Percentiles rank a stretch among this genome's conserved stretches.
phyloP scores from a whole-genome alignment of 2,888 invertebrate genomes.

The Heliconius hortense region DNA sequence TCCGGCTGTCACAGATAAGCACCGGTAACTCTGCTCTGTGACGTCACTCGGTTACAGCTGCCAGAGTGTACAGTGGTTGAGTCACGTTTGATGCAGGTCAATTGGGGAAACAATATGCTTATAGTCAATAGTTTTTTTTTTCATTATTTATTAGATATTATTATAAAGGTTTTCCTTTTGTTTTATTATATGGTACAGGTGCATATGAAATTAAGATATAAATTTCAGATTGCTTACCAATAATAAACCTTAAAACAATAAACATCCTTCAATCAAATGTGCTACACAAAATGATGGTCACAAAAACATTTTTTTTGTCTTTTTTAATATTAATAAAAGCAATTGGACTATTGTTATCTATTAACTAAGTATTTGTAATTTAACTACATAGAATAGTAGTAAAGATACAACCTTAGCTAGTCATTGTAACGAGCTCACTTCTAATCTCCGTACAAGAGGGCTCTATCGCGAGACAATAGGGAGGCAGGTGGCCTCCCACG shows the following conservation, averaged over 20 bases:
- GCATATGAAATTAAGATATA: background rate
- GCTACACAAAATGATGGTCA: background rate
- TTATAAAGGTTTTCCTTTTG: background rate
- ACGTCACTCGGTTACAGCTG: constrained; percentile 51
- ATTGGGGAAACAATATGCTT: background rate
- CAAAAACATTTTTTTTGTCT: background rate
- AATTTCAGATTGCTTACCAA: background rate
- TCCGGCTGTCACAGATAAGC: constrained; percentile 74
- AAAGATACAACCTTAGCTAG: constrained; percentile 25
- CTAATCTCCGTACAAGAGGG: constrained; percentile 37
- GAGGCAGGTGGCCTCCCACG: constrained; percentile 25
- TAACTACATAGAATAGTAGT: background rate
- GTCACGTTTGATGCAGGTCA: constrained; percentile 7
- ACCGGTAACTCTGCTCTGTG: constrained; percentile 55
- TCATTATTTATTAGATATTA: background rate
- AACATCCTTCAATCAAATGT: background rate
- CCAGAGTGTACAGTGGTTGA: constrained; percentile 6
- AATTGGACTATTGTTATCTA: background rate
- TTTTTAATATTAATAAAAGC: background rate
- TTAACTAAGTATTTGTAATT: background rate
- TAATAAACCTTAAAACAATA: background rate
- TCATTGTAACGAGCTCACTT: constrained; percentile 25
- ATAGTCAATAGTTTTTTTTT: background rate
- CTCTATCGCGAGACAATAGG: constrained; percentile 45
- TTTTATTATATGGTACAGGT: background rate